These are phyloP conservation scores for Pemphigus obesinymphae DNA, from an alignment of 1,140 invertebrate species.

Conservation along the genomic window DNA sequence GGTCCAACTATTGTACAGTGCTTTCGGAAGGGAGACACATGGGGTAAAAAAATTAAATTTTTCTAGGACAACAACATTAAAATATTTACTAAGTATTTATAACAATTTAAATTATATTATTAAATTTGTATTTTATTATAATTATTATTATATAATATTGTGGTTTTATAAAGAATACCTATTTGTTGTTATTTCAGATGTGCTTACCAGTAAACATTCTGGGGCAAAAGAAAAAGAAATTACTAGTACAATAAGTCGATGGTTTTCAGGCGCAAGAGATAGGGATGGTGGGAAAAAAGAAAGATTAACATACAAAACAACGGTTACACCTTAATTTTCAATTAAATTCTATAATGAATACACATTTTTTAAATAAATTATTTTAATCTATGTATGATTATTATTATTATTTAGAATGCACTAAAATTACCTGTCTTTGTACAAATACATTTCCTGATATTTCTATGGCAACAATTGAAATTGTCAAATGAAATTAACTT, in stretches of 20 bases:
- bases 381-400: no score
- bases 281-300: not conserved
- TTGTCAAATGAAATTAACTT: no score
- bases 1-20: not conserved
- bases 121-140: not conserved
- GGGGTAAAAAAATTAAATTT: not conserved
- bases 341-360: not conserved
- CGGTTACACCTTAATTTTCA: no score
- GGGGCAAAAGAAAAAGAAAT: not conserved
- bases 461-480: no score
- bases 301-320: not conserved
- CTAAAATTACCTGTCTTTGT: not conserved
- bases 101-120: no score
- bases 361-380: no score
- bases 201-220: not conserved
- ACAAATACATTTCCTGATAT: not conserved
- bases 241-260: not conserved
- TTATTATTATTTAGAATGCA: not conserved
- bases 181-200: not conserved
- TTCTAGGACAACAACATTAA: not conserved
- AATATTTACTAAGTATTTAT: not conserved
- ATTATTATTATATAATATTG: no score
- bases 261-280: not conserved
- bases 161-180: no score
- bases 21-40: not conserved